Percentiles rank a stretch among this genome's conserved stretches.
These are phyloP conservation scores for Hucho hucho DNA, from an alignment of 2,113 vertebrate genomes.

Conservation along the genomic window DNA sequence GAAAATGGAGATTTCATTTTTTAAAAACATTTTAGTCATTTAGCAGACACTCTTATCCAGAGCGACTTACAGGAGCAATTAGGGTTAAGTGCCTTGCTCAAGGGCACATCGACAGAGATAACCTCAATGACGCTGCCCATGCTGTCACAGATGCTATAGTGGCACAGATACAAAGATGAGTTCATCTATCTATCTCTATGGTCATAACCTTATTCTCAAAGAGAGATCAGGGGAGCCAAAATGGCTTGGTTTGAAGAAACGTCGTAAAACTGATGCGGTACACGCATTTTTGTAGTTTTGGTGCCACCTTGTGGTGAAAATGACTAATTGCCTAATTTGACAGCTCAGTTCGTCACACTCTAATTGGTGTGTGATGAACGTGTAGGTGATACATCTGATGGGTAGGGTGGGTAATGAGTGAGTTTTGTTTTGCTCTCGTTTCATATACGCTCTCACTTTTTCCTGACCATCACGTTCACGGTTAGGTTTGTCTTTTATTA, in stretches of 20 bases:
- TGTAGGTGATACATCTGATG: slow-evolving; percentile 17
- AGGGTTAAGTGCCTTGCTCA: too few relatives aligned
- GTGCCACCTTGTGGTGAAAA: slow-evolving; percentile 4
- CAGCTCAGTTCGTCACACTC: not conserved
- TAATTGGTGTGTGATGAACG: not conserved
- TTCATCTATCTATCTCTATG: too few relatives aligned
- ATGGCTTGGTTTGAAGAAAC: not conserved
- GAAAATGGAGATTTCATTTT: too few relatives aligned
- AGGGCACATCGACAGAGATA: too few relatives aligned
- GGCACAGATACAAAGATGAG: too few relatives aligned
- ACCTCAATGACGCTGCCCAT: too few relatives aligned
- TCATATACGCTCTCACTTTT: slow-evolving; percentile 27
- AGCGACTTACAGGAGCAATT: too few relatives aligned
- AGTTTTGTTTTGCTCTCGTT: slow-evolving; percentile 30
- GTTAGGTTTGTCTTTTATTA: slow-evolving; percentile 25
- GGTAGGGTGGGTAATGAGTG: not conserved
- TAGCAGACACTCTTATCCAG: too few relatives aligned
- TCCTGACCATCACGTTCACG: slow-evolving; percentile 41
- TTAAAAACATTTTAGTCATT: too few relatives aligned
- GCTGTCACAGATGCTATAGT: too few relatives aligned
- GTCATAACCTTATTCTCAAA: too few relatives aligned
- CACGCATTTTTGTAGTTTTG: not conserved
- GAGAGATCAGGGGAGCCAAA: too few relatives aligned
- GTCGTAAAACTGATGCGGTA: not conserved
- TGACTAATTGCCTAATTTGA: not conserved